Percentiles rank a stretch among this genome's conserved stretches.
Conservation (phyloP, 2,113 vertebrate species). For the Rhea pennata region DNA sequence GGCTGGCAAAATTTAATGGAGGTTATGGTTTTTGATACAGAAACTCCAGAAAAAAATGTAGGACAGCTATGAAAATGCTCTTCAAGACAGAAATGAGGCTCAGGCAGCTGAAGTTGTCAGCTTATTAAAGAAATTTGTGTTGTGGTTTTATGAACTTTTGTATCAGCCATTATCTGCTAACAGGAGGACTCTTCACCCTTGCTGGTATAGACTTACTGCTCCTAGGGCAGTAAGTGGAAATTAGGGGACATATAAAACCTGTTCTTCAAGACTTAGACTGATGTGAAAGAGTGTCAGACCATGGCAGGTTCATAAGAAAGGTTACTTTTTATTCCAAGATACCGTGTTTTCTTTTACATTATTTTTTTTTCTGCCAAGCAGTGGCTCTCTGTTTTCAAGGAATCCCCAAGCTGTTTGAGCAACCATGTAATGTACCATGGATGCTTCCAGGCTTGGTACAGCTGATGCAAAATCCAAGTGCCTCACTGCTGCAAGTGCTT, state of each 20-base stretch:
- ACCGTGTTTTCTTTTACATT: neutral
- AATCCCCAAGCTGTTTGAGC: neutral
- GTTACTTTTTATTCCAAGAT: neutral
- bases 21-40: neutral
- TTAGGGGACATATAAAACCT: rapidly evolving
- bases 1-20: neutral
- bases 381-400: neutral
- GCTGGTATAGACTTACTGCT: neutral
- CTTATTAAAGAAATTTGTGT: neutral
- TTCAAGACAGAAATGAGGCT: neutral
- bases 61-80: neutral
- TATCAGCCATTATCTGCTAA: neutral
- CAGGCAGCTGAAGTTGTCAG: neutral
- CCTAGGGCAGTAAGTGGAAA: neutral
- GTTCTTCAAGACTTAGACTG: neutral
- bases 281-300: neutral
- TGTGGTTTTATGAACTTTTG: neutral
- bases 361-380: neutral
- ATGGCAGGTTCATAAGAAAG: neutral
- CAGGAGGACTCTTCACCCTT: neutral
- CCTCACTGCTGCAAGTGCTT: neutral
- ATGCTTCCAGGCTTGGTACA: neutral
- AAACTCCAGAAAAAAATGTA: neutral
- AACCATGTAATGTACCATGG: rapidly evolving
- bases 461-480: neutral